Percentiles rank a stretch among this genome's conserved stretches.
Evolutionary conservation across 2,888 invertebrate species (phyloP).

Genomic region (Calameuta filiformis): DNA sequence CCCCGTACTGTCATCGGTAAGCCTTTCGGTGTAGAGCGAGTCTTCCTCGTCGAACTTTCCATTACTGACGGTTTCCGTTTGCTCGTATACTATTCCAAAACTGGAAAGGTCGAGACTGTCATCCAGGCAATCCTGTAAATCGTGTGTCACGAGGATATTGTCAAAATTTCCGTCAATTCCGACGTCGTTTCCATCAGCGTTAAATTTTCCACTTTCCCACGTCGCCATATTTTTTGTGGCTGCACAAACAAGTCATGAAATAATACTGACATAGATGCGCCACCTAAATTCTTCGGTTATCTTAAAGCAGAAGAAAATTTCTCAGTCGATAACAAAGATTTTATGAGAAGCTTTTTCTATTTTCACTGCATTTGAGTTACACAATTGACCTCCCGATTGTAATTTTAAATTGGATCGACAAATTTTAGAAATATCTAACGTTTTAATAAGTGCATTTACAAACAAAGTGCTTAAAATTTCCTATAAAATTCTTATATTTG

Average conservation of each 20-base stretch:
- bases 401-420: too few relatives aligned
- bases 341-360: too few relatives aligned
- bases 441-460: too few relatives aligned
- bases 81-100: slow-evolving; percentile 68
- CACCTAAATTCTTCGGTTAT: too few relatives aligned
- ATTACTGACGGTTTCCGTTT: slow-evolving; percentile 63
- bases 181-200: slow-evolving; percentile 46
- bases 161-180: slow-evolving; percentile 57
- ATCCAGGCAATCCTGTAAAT: slow-evolving; percentile 69
- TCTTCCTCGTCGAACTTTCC: slow-evolving; percentile 61
- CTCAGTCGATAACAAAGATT: too few relatives aligned
- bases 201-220: slow-evolving; percentile 61
- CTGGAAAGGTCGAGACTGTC: slow-evolving; percentile 64
- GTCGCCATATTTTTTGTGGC: slow-evolving; percentile 63
- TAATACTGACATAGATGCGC: not conserved
- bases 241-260: slow-evolving; percentile 14
- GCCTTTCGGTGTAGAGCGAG: slow-evolving; percentile 63
- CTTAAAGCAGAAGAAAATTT: too few relatives aligned
- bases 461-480: too few relatives aligned
- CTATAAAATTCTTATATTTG: too few relatives aligned
- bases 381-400: too few relatives aligned
- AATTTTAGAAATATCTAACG: too few relatives aligned
- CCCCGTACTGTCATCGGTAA: slow-evolving; percentile 68
- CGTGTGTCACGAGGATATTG: slow-evolving; percentile 68
- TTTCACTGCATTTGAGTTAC: too few relatives aligned